phyloP scores from a whole-genome alignment of 2,113 vertebrate genomes.

The Myanophis thanlyinensis region DNA sequence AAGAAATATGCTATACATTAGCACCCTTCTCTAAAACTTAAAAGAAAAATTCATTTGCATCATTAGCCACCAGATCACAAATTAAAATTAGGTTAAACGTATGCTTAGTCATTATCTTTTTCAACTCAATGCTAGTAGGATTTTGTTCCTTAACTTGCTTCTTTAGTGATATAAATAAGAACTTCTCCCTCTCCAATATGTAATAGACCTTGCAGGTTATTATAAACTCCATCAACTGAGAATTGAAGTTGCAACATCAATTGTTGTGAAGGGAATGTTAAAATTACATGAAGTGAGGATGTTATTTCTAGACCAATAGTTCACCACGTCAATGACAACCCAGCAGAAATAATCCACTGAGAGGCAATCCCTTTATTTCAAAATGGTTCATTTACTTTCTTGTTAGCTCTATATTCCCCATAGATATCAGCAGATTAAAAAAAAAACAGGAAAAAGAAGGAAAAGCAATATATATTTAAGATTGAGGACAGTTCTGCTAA shows the following conservation, averaged over 20 bases:
- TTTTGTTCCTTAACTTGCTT: not conserved
- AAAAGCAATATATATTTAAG: too few species aligned
- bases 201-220: not conserved
- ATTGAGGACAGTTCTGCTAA: not conserved
- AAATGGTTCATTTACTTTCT: slow-evolving; percentile 9
- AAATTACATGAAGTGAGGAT: slow-evolving; percentile 1
- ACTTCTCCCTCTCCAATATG: not conserved
- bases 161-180: not conserved
- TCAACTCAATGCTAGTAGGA: not conserved
- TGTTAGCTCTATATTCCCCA: slow-evolving; percentile 21
- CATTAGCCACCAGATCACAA: not conserved
- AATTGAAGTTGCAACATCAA: slow-evolving; percentile 1
- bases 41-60: not conserved
- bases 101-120: not conserved
- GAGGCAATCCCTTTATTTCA: not conserved
- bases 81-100: not conserved
- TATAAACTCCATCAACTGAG: not conserved
- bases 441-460: not conserved
- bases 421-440: not conserved
- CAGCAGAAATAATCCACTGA: not conserved
- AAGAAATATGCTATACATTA: not conserved
- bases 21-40: not conserved
- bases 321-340: not conserved
- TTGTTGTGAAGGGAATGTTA: not conserved
- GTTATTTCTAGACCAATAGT: not conserved